phyloP scores from a whole-genome alignment of 2,113 vertebrate genomes.

The Helogale parvula region DNA sequence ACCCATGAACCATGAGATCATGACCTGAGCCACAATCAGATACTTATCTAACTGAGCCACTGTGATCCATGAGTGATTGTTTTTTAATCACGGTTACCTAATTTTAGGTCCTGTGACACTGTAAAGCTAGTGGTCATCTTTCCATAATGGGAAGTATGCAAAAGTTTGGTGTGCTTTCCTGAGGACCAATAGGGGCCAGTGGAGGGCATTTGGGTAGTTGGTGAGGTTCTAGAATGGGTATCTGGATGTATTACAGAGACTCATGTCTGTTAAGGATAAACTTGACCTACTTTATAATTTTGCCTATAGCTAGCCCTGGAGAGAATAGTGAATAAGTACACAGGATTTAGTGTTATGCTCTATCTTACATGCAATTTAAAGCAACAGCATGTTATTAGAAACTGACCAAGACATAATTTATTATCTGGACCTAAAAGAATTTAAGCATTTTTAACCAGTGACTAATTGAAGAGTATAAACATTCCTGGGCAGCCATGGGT shows the following conservation, averaged over 20 bases:
- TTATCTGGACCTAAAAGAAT: background rate
- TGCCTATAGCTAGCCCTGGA: background rate
- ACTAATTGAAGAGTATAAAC: background rate
- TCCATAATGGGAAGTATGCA: background rate
- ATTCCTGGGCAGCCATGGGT: background rate
- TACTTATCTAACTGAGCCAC: no score
- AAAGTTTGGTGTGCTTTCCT: background rate
- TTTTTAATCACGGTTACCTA: conserved; percentile 12
- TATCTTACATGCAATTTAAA: conserved; percentile 15
- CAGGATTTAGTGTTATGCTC: background rate
- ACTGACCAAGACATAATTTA: background rate
- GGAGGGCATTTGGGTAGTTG: background rate
- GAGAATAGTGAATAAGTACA: conserved; percentile 3
- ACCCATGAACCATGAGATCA: no score
- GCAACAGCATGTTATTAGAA: conserved; percentile 7
- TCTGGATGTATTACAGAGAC: background rate
- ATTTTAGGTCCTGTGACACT: background rate
- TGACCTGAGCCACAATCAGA: no score
- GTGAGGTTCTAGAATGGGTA: background rate
- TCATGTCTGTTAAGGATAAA: background rate
- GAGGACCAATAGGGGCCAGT: accelerated
- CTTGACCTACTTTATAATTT: background rate
- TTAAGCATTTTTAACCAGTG: background rate
- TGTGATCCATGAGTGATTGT: background rate
- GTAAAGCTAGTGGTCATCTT: background rate